Evolutionary conservation across 92 coral and sea anemone species (phyloP).

Genomic region (Muricea muricata): DNA sequence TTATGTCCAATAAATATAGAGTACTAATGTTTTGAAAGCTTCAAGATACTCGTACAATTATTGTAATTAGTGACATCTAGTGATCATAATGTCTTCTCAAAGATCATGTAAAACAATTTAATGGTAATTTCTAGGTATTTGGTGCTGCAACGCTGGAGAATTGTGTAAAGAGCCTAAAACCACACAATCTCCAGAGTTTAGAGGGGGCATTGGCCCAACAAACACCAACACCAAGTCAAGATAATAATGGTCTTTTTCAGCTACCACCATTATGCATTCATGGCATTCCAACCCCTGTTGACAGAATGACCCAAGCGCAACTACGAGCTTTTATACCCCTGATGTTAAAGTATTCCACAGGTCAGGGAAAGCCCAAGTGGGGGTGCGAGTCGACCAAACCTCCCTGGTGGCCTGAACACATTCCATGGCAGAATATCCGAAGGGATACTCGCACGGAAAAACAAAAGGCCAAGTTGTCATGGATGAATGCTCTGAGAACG

Average conservation of each 20-base stretch:
- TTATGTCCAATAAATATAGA: no score
- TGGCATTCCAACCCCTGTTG: conserved; percentile 99
- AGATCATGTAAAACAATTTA: no score
- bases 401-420: conserved; percentile 97
- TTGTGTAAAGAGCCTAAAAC: conserved; percentile 88
- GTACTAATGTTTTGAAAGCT: no score
- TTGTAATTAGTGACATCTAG: no score
- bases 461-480: conserved; percentile 93
- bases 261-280: conserved; percentile 94
- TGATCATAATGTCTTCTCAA: no score
- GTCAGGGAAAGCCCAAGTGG: conserved; percentile 99
- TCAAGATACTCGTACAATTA: no score
- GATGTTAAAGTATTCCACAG: conserved; percentile 98
- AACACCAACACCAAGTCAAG: conserved; percentile 94
- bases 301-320: conserved; percentile 99
- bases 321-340: conserved; percentile 96
- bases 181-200: conserved; percentile 87
- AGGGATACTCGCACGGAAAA: conserved; percentile 96
- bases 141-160: conserved; percentile 99
- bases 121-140: conserved; percentile 60
- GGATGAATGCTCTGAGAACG: conserved; percentile 98
- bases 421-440: conserved; percentile 99
- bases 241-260: conserved; percentile 85
- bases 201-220: conserved; percentile 96
- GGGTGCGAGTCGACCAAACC: conserved; percentile 96